These are phyloP conservation scores for Amiota minor DNA, from an alignment of 2,888 invertebrate species.

Conservation along the genomic window DNA sequence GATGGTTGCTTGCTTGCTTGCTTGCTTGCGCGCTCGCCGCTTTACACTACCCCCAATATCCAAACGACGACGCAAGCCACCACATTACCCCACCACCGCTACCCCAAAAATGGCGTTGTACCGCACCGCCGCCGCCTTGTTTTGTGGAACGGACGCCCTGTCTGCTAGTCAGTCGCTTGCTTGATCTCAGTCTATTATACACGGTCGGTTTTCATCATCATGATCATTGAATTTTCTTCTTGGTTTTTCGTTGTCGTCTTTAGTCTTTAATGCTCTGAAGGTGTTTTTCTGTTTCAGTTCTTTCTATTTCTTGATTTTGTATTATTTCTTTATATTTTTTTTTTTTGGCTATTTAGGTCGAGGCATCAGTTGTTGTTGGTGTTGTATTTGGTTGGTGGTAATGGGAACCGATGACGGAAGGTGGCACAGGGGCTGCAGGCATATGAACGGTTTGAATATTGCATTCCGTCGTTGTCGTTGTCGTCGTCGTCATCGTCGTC, in stretches of 20 bases:
- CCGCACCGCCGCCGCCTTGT: not conserved
- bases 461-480: not conserved
- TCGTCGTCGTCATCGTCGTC: not conserved
- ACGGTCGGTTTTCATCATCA: not conserved
- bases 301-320: not conserved
- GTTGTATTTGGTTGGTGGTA: not conserved
- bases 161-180: not conserved
- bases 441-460: not conserved
- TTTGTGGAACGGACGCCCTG: not conserved
- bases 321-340: not conserved
- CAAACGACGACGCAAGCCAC: not conserved
- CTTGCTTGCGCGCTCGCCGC: not conserved
- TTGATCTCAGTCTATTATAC: not conserved
- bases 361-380: not conserved
- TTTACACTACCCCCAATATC: not conserved
- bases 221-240: not conserved
- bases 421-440: not conserved
- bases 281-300: constrained; percentile 3
- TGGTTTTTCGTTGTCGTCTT: not conserved
- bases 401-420: not conserved
- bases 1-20: not conserved
- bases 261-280: constrained; percentile 4
- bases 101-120: not conserved
- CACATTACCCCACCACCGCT: not conserved
- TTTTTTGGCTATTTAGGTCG: not conserved